A percentile compares a stretch with the other conserved stretches of the same genome.
Evolutionary conservation across 2,797 vertebrate genomes (phyloP).

Genomic region (Sebastes variabilis): DNA sequence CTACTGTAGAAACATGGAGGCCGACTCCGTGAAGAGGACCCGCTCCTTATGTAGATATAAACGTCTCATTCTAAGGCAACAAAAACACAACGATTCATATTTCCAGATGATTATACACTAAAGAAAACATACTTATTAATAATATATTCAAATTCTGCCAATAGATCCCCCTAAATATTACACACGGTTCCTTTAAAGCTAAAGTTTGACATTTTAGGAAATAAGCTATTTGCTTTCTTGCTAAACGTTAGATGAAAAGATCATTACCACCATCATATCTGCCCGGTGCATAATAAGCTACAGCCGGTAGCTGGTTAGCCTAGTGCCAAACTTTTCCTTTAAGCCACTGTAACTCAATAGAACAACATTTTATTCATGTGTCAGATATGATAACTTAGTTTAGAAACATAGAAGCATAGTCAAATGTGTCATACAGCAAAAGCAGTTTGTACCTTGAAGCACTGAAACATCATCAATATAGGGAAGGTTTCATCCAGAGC

Average conservation of each 20-base stretch:
- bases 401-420: not conserved
- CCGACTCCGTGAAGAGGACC: too few relatives aligned
- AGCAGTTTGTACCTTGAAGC: constrained; percentile 2
- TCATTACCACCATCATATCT: not conserved
- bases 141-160: accelerated
- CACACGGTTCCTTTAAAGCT: not conserved
- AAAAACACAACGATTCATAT: too few relatives aligned
- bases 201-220: not conserved
- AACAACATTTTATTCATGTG: not conserved
- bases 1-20: too few relatives aligned
- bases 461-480: not conserved
- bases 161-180: too few relatives aligned
- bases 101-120: too few relatives aligned
- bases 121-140: too few relatives aligned
- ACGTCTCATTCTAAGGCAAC: too few relatives aligned
- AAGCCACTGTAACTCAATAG: not conserved
- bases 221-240: not conserved
- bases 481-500: constrained; percentile 2
- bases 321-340: not conserved
- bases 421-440: not conserved
- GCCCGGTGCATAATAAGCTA: not conserved
- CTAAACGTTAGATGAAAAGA: not conserved
- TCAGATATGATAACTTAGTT: not conserved
- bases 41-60: too few relatives aligned
- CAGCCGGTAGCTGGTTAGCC: not conserved